Evolutionary conservation across 2,113 vertebrate genomes (phyloP).

Genomic region (Phyllostomus discolor): DNA sequence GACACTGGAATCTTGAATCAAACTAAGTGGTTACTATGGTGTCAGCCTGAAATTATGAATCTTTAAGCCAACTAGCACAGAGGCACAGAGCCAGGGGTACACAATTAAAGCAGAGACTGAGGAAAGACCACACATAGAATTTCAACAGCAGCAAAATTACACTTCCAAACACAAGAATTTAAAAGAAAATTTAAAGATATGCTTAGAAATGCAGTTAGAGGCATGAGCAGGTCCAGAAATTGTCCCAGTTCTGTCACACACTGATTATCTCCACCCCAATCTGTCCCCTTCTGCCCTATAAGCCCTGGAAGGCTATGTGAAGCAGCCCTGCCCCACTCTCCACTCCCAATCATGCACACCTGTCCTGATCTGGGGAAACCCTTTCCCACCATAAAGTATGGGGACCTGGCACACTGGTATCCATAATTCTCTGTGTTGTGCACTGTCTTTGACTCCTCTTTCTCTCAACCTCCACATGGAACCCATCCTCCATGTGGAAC

Average conservation of each 20-base stretch:
- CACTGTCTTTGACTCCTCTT: background rate
- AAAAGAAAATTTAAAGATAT: background rate
- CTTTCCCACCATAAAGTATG: too few relatives aligned
- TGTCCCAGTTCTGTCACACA: constrained; percentile 20
- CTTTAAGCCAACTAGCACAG: constrained; percentile 74
- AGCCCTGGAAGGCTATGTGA: too few relatives aligned
- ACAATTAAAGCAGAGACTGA: constrained; percentile 78
- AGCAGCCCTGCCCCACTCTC: background rate
- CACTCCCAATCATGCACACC: too few relatives aligned
- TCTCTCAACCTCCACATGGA: background rate
- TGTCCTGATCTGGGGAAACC: background rate
- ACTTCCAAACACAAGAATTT: constrained; percentile 55
- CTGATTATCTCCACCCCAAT: background rate
- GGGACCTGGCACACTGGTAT: accelerated
- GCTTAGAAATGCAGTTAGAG: constrained; percentile 75
- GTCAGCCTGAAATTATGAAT: constrained; percentile 84
- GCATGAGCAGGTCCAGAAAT: constrained; percentile 55
- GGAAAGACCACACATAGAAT: constrained; percentile 75
- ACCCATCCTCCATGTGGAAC: background rate
- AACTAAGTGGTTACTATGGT: constrained; percentile 85
- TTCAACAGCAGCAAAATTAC: constrained; percentile 75
- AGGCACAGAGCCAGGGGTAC: constrained; percentile 74
- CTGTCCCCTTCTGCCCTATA: background rate
- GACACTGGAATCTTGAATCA: constrained; percentile 83
- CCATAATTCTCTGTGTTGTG: too few relatives aligned